Evolutionary conservation across 2,113 vertebrate genomes (phyloP).

Genomic region (Heterotis niloticus): DNA sequence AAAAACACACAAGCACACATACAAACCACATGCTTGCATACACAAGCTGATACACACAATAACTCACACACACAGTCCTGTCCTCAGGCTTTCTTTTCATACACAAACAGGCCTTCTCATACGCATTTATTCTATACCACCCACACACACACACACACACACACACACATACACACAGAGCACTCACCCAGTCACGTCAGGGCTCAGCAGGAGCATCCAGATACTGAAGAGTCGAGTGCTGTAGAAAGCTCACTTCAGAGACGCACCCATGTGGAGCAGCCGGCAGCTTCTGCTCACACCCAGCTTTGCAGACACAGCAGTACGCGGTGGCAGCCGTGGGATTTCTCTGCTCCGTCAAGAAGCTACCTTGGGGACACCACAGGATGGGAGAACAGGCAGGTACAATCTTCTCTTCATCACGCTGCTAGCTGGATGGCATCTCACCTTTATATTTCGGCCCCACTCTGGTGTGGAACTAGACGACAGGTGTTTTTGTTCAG

Average conservation of each 20-base stretch:
- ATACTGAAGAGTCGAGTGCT: not conserved
- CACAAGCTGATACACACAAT: not conserved
- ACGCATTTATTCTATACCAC: not conserved
- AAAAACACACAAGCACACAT: not conserved
- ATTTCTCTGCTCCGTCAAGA: conserved; percentile 29
- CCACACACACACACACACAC: not conserved
- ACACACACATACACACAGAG: conserved; percentile 6
- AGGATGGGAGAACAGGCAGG: conserved; percentile 45
- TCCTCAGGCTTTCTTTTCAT: not conserved
- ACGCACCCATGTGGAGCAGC: conserved; percentile 19
- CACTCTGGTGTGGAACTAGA: not conserved
- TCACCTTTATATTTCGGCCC: not conserved
- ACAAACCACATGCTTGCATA: not conserved
- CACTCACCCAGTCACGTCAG: conserved; percentile 9
- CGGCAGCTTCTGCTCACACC: not conserved
- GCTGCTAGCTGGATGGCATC: not conserved
- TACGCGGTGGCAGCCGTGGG: not conserved
- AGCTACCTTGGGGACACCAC: conserved; percentile 15
- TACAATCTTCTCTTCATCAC: conserved; percentile 7
- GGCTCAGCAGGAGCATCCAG: not conserved
- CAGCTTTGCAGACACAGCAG: not conserved
- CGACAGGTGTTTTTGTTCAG: not conserved
- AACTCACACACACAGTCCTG: conserved; percentile 4
- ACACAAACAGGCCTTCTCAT: not conserved
- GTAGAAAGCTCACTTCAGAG: not conserved